phyloP scores from a whole-genome alignment of 2,797 vertebrate species.

The Onychomys arenicola region DNA sequence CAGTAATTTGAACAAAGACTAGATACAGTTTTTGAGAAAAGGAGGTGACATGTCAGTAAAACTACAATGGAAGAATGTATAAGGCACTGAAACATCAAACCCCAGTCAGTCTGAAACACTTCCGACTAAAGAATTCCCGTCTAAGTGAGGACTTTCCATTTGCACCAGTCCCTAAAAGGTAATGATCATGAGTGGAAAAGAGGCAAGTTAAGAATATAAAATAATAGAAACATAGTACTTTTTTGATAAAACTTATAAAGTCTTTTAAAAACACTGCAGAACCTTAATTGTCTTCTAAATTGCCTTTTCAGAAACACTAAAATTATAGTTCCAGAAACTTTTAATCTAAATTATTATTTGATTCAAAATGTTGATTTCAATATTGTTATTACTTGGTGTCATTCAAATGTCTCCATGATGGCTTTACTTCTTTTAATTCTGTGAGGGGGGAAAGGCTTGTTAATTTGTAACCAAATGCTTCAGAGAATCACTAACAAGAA shows the following conservation, averaged over 20 bases:
- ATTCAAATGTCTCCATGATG: constrained; percentile 49
- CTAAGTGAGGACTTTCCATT: neutral
- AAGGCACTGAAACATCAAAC: neutral
- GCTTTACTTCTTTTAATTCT: constrained; percentile 57
- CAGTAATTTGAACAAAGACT: constrained; percentile 42
- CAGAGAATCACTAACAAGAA: constrained; percentile 44
- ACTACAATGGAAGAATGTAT: neutral
- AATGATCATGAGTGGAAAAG: constrained; percentile 57
- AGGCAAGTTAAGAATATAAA: constrained; percentile 50
- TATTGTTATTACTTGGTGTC: constrained; percentile 44
- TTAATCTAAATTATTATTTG: constrained; percentile 56
- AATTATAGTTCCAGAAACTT: constrained; percentile 54
- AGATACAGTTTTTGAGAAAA: constrained; percentile 9
- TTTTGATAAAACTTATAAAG: constrained; percentile 16
- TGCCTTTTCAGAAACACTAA: constrained; percentile 22
- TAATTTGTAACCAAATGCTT: constrained; percentile 30
- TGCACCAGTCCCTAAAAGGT: neutral
- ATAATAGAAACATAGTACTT: constrained; percentile 31
- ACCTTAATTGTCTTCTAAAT: constrained; percentile 38
- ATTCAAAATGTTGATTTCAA: constrained; percentile 64
- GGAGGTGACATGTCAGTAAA: neutral
- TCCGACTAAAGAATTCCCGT: constrained; percentile 26
- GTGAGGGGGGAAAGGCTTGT: neutral
- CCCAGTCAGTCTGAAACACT: constrained; percentile 15
- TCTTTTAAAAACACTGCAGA: constrained; percentile 2